A percentile compares a stretch with the other conserved stretches of the same genome.
phyloP scores from a whole-genome alignment of 2,113 vertebrate species.

The Barbus barbus region DNA sequence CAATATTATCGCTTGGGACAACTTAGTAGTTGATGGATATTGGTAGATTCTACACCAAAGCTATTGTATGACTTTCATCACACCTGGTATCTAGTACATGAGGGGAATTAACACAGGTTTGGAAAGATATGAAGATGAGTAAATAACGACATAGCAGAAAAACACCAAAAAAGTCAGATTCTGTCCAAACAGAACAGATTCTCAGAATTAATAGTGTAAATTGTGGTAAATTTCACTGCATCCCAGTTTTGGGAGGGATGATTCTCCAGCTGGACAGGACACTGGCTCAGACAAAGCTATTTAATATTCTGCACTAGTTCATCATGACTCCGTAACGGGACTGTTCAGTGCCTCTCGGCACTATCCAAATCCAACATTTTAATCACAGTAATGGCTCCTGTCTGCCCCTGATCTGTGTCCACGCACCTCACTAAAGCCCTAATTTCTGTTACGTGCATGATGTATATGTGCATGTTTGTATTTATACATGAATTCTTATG shows the following conservation, averaged over 20 bases:
- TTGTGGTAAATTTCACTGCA: background rate
- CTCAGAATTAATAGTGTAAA: slow-evolving; percentile 11
- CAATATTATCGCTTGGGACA: too few species aligned
- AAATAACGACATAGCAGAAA: background rate
- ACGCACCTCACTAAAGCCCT: slow-evolving; percentile 2
- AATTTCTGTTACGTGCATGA: slow-evolving; percentile 8
- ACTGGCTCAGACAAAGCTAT: slow-evolving; percentile 36
- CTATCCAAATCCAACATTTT: slow-evolving; percentile 49
- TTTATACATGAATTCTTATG: background rate
- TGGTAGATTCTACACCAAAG: background rate
- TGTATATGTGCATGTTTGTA: background rate
- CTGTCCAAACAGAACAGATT: background rate
- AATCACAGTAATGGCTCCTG: slow-evolving; percentile 54
- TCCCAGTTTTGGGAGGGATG: background rate
- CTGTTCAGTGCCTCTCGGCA: slow-evolving; percentile 9
- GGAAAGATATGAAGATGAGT: background rate
- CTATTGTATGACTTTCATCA: background rate
- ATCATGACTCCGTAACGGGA: slow-evolving; percentile 31
- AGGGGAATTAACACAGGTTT: background rate
- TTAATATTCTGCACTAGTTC: slow-evolving; percentile 32
- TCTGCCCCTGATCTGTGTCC: slow-evolving; percentile 28
- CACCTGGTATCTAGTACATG: background rate
- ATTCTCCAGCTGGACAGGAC: slow-evolving; percentile 19
- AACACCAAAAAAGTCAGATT: slow-evolving; percentile 8
- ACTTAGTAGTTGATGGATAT: too few species aligned